Percentiles rank a stretch among this genome's conserved stretches.
phyloP scores from a whole-genome alignment of 2,888 invertebrate genomes.

The Sphaerophoria taeniata region DNA sequence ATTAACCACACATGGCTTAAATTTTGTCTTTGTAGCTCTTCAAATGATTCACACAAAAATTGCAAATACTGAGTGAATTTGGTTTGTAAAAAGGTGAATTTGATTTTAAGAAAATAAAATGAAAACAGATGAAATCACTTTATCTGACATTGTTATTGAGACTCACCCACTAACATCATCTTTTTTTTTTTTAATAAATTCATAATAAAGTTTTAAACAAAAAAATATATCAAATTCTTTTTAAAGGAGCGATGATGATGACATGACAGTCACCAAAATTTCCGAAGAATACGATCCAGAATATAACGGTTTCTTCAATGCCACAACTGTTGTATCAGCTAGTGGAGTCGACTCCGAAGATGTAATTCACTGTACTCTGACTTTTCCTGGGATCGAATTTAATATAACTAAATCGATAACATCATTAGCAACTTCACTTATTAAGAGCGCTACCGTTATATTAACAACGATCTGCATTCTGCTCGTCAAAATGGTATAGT shows the following conservation, averaged over 20 bases:
- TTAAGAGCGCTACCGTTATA: not conserved
- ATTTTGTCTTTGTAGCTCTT: too few species aligned
- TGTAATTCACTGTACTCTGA: conserved; percentile 38
- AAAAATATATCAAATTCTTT: not conserved
- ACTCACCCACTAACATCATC: too few species aligned
- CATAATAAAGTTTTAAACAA: too few species aligned
- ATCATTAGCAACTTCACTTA: conserved; percentile 36
- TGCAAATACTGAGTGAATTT: too few species aligned
- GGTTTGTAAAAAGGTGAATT: too few species aligned
- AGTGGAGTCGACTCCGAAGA: conserved; percentile 46
- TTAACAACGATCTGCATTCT: conserved; percentile 25
- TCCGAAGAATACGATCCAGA: conserved; percentile 34
- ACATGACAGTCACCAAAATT: conserved; percentile 9
- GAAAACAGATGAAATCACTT: too few species aligned
- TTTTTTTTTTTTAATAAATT: too few species aligned
- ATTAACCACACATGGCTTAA: too few species aligned
- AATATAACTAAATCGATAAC: conserved; percentile 55
- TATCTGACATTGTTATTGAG: too few species aligned
- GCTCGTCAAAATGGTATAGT: conserved; percentile 10
- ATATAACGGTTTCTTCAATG: conserved; percentile 50
- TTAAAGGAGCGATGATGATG: conserved; percentile 51
- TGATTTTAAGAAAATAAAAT: too few species aligned
- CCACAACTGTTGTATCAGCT: conserved; percentile 43
- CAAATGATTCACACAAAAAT: too few species aligned
- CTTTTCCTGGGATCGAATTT: conserved; percentile 42